These are phyloP conservation scores for Cydia amplana DNA, from an alignment of 1,140 invertebrate species.

Conservation along the genomic window DNA sequence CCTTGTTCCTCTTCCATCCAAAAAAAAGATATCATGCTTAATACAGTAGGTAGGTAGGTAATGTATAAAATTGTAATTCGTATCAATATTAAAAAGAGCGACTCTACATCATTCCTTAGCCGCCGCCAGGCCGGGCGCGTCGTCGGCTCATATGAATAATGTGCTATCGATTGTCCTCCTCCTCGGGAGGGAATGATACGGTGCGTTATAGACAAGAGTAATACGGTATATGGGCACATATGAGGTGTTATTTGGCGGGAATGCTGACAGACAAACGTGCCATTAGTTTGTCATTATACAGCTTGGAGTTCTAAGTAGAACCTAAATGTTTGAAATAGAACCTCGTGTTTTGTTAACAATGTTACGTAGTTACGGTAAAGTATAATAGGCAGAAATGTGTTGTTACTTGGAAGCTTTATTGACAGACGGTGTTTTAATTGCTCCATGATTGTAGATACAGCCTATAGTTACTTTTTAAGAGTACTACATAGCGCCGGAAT, in stretches of 20 bases:
- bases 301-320: not conserved
- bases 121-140: constrained; percentile 30
- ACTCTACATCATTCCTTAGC: not conserved
- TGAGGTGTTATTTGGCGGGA: constrained; percentile 13
- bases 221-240: constrained; percentile 13
- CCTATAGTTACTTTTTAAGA: no score
- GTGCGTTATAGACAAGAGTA: constrained; percentile 16
- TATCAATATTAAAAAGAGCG: not conserved
- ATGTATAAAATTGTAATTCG: not conserved
- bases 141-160: constrained; percentile 47
- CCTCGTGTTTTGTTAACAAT: not conserved
- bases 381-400: no score
- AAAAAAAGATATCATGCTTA: no score
- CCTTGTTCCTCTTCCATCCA: no score
- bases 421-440: not conserved
- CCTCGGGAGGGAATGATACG: not conserved
- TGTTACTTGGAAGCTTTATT: not conserved
- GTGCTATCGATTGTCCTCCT: constrained; percentile 45
- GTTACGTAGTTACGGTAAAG: not conserved
- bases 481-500: no score
- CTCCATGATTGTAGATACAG: no score
- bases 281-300: not conserved
- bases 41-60: not conserved
- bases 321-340: not conserved
- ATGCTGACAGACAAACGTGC: not conserved